These are phyloP conservation scores for Pomatorhinus ruficollis DNA, from an alignment of 2,113 vertebrate genomes.

Conservation along the genomic window DNA sequence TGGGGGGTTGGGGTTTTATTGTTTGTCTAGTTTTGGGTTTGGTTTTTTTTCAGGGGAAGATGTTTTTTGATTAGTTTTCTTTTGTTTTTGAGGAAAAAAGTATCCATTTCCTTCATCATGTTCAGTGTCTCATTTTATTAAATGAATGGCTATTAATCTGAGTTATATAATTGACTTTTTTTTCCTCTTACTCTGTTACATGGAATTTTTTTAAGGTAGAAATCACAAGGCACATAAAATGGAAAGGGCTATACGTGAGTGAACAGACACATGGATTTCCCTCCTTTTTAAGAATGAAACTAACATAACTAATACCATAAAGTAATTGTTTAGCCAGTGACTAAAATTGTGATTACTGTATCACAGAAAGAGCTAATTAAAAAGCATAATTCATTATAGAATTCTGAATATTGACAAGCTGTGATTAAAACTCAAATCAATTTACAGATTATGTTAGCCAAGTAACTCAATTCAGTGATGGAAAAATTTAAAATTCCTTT, in stretches of 20 bases:
- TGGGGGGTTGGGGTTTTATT: accelerated
- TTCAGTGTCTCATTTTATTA: background rate
- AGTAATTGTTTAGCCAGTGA: background rate
- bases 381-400: background rate
- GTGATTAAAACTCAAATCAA: background rate
- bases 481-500: background rate
- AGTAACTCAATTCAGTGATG: background rate
- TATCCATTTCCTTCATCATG: background rate
- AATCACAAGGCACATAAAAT: background rate
- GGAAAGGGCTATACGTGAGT: background rate
- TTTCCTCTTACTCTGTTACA: background rate
- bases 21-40: background rate
- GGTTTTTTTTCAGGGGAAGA: accelerated
- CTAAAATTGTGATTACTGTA: background rate
- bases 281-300: background rate
- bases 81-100: background rate
- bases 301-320: background rate
- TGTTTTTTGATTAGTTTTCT: background rate
- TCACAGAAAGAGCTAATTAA: background rate
- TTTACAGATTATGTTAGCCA: background rate
- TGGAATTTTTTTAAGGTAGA: background rate
- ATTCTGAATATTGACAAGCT: background rate
- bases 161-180: background rate
- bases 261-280: background rate
- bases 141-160: background rate